phyloP scores from a whole-genome alignment of 2,888 invertebrate genomes.

The Patella ulyssiponensis region DNA sequence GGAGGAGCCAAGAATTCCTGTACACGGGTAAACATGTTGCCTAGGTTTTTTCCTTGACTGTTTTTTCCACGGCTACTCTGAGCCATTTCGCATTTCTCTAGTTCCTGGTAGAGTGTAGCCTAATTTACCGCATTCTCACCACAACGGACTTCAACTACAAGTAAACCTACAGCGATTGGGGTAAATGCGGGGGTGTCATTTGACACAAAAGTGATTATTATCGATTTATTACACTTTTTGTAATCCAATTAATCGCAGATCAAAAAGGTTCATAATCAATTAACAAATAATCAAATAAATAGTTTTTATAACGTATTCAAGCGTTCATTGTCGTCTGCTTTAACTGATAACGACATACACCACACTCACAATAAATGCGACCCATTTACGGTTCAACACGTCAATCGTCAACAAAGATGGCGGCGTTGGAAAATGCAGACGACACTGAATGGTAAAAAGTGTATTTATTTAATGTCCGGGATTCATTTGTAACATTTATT shows the following conservation, averaged over 20 bases:
- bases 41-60: slow-evolving; percentile 61
- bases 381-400: slow-evolving; percentile 46
- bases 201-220: not conserved
- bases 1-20: slow-evolving; percentile 84
- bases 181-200: slow-evolving; percentile 1
- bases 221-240: too few relatives aligned
- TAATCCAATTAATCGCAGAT: too few relatives aligned
- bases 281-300: too few relatives aligned
- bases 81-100: slow-evolving; percentile 16
- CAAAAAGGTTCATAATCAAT: too few relatives aligned
- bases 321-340: too few relatives aligned
- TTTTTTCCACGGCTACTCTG: slow-evolving; percentile 47
- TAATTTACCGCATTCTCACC: too few relatives aligned
- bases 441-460: slow-evolving; percentile 54
- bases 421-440: slow-evolving; percentile 57
- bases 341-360: not conserved
- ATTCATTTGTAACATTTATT: too few relatives aligned
- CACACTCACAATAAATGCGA: not conserved
- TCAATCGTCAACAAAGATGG: slow-evolving; percentile 54
- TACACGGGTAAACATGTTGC: slow-evolving; percentile 86
- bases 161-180: not conserved
- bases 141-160: not conserved
- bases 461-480: too few relatives aligned
- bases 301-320: too few relatives aligned
- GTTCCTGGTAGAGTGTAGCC: too few relatives aligned